Evolutionary conservation across 64 coral and sea anemone species (phyloP), one percentile per base, ranked within the genome.

Genomic region (Anthopleura sola): DNA sequence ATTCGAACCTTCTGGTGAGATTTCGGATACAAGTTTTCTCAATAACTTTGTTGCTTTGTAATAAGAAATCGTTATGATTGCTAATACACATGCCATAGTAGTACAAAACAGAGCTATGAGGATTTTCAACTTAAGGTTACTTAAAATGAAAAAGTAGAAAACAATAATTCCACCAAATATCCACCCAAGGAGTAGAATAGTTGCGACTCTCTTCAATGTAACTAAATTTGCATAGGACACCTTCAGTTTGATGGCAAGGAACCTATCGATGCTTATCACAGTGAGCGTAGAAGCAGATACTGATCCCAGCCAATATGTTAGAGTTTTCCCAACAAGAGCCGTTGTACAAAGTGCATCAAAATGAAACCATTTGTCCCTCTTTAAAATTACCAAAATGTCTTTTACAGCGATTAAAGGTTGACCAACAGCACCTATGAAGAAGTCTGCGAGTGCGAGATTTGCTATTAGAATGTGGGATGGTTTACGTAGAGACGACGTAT

Each of bases 391-490:
- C 36, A 77, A 40, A 40, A 77, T 37, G 37, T 77, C 33, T 14
- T 36, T 77, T 37, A 40, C 3, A 21, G 21, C 75, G 16, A 77
- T 77, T 14, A 40, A 12, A 14, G 37, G 32, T 37, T 77, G 33
- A 19, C 75, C 75, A 77, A 77, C 26, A 37, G 37, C 75, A 77
- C 75, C 75, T 4, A 40, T 3, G 34, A 77, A 20, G 37, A 77
- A 77, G 75, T 77, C 75, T 5, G 75, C 75, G 14, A 77, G 33
- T 26, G 75, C 75, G 37, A 77, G 75, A 40, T 77, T 77, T 77
- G 75, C 75, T 21, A 77, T 37, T 19, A 77, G 16, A 21, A 77
- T 40, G 26, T 77, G 37, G 6, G 75, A 77, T 19, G 75, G 75
- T 16, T 40, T 77, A 37, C 37, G 75, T 1, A 77, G 75, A 36